Conservation (phyloP, 64 coral and sea anemone species). For the Montipora sp. region DNA sequence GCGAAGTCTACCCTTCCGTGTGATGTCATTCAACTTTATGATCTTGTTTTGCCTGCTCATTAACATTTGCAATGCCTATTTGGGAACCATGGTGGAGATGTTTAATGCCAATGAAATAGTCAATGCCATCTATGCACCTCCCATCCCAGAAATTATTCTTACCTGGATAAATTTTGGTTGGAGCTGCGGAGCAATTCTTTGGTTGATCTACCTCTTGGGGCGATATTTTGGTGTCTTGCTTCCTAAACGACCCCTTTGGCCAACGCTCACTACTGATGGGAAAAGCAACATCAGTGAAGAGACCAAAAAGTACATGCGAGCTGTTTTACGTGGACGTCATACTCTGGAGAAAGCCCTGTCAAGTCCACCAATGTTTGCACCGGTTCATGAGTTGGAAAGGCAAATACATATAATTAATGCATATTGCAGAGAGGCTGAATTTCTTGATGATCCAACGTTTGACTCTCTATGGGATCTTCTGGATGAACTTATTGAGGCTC, state of each 20-base stretch:
- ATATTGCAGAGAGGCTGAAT: constrained; percentile 98
- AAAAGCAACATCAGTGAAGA: constrained; percentile 87
- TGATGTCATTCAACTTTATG: constrained; percentile 93
- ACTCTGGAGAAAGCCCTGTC: constrained; percentile 91
- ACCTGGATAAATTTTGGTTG: constrained; percentile 68
- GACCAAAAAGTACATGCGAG: constrained; percentile 93
- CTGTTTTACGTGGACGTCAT: constrained; percentile 90
- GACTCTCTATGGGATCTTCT: constrained; percentile 97
- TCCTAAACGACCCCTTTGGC: constrained; percentile 82
- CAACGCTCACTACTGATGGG: constrained; percentile 82
- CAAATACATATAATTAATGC: constrained; percentile 99
- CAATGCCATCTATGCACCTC: constrained; percentile 81
- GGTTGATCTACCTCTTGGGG: constrained; percentile 80
- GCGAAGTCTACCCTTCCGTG: constrained; percentile 80
- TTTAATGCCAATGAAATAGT: constrained; percentile 64
- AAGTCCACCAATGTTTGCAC: constrained; percentile 94
- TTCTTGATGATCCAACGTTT: constrained; percentile 91
- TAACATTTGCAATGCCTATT: constrained; percentile 81
- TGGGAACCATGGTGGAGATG: constrained; percentile 85
- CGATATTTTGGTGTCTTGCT: constrained; percentile 69
- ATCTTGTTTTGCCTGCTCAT: constrained; percentile 81
- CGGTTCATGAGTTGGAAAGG: constrained; percentile 95
- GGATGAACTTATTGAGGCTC: constrained; percentile 99
- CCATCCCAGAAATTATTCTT: constrained; percentile 75
- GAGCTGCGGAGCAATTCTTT: constrained; percentile 63